Conservation (phyloP, 2,113 vertebrate genomes). For the Octodon degus region DNA sequence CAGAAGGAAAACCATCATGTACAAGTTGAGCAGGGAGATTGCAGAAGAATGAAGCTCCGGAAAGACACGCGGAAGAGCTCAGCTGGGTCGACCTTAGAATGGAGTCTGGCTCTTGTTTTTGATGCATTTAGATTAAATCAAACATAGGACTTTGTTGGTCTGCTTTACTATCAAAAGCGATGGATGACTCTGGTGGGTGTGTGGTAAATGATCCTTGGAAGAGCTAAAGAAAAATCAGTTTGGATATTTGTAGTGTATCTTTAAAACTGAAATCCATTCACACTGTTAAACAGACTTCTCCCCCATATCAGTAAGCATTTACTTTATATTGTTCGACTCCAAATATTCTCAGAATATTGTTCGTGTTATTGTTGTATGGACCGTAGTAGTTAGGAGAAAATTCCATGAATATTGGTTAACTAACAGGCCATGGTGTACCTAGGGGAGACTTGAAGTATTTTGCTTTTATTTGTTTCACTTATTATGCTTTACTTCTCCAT, state of each 20-base stretch:
- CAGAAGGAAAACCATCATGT: neutral
- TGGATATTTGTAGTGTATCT: neutral
- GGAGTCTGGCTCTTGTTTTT: neutral
- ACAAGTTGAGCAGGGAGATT: neutral
- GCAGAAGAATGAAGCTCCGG: neutral
- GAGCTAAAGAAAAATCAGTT: neutral
- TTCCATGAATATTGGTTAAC: neutral
- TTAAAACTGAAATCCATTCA: neutral
- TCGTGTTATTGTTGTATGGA: neutral
- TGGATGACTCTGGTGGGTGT: neutral
- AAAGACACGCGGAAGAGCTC: neutral
- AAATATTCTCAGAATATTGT: neutral
- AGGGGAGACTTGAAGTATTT: neutral
- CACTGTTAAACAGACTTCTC: neutral
- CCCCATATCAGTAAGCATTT: neutral
- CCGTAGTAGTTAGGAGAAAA: neutral
- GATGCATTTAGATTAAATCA: neutral
- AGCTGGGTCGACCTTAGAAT: neutral
- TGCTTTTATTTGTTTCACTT: neutral
- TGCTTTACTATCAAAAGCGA: neutral
- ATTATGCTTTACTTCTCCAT: neutral
- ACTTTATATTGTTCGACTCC: neutral
- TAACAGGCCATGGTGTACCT: neutral
- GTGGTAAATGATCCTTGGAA: neutral
- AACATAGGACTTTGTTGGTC: neutral